phyloP scores from a whole-genome alignment of 2,797 vertebrate species.

The Macropodus opercularis region DNA sequence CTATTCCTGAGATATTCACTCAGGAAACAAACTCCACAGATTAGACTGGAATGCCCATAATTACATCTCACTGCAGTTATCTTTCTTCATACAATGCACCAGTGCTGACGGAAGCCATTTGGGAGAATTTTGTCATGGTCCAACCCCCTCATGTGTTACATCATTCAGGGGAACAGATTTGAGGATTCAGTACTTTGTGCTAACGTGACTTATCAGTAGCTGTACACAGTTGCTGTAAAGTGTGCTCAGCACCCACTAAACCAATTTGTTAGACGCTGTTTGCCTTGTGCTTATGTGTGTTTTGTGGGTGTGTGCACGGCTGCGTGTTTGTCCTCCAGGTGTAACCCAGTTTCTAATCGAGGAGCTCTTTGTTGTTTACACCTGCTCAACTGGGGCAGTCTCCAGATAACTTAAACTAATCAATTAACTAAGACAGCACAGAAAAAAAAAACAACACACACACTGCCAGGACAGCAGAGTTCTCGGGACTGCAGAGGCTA shows the following conservation, averaged over 20 bases:
- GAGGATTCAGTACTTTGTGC: constrained; percentile 52
- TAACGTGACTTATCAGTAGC: constrained; percentile 55
- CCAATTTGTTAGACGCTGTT: constrained; percentile 54
- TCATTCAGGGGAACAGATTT: constrained; percentile 48
- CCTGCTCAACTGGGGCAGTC: constrained; percentile 67
- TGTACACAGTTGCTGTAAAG: constrained; percentile 44
- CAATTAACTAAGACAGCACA: constrained; percentile 66
- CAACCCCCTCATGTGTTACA: constrained; percentile 44
- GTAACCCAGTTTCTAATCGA: constrained; percentile 75
- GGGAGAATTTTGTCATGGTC: constrained; percentile 39
- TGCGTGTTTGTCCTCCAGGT: constrained; percentile 68
- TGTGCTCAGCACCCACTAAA: constrained; percentile 55
- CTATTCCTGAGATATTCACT: constrained; percentile 27
- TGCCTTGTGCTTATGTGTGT: constrained; percentile 31
- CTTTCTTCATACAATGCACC: constrained; percentile 29
- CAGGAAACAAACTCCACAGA: constrained; percentile 22
- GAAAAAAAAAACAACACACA: constrained; percentile 27
- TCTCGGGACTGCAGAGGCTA: constrained; percentile 20
- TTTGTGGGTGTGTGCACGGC: constrained; percentile 26
- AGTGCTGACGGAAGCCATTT: constrained; percentile 49
- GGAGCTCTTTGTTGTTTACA: constrained; percentile 73
- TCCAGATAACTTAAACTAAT: constrained; percentile 72
- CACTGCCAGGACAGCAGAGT: constrained; percentile 37
- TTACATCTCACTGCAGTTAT: constrained; percentile 44
- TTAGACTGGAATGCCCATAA: constrained; percentile 44